Percentiles rank a stretch among this genome's conserved stretches.
phyloP scores from a whole-genome alignment of 2,888 invertebrate species.

The Drosophila barbarae region DNA sequence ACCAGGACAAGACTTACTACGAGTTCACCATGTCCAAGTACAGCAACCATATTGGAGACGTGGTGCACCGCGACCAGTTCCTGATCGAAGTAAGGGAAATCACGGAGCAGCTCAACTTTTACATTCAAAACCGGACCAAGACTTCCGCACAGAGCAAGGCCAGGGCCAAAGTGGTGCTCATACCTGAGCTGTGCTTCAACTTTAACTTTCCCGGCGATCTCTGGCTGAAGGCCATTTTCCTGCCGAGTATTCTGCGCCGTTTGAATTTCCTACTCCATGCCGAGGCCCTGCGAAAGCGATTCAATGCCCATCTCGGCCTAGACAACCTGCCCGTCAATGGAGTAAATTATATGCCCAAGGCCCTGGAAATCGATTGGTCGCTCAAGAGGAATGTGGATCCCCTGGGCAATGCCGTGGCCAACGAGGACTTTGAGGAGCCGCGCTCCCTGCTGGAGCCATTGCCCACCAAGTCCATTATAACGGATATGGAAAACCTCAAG shows the following conservation, averaged over 20 bases:
- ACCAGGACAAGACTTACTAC: constrained; percentile 83
- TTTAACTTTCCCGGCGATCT: constrained; percentile 86
- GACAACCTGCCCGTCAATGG: constrained; percentile 40
- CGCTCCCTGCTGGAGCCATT: constrained; percentile 66
- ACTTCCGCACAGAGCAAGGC: constrained; percentile 73
- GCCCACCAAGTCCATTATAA: constrained; percentile 54
- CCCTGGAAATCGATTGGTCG: constrained; percentile 72
- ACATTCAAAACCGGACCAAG: constrained; percentile 70
- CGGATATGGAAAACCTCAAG: constrained; percentile 29
- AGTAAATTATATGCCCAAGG: constrained; percentile 63
- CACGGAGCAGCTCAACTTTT: constrained; percentile 77
- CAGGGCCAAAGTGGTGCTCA: constrained; percentile 83
- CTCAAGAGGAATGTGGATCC: constrained; percentile 68
- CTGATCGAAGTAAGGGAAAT: constrained; percentile 87
- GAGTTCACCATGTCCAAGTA: constrained; percentile 90
- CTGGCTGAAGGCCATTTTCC: constrained; percentile 90
- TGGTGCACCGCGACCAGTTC: constrained; percentile 84
- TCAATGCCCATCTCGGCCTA: constrained; percentile 71
- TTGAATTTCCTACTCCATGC: constrained; percentile 76
- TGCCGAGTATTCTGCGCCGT: constrained; percentile 93
- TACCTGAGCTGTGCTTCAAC: constrained; percentile 92
- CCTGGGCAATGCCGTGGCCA: constrained; percentile 60
- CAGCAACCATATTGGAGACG: constrained; percentile 80
- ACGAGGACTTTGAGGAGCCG: constrained; percentile 53
- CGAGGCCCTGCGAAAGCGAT: constrained; percentile 78